Evolutionary conservation across 2,113 vertebrate genomes (phyloP).

Genomic region (Platysternon megacephalum): DNA sequence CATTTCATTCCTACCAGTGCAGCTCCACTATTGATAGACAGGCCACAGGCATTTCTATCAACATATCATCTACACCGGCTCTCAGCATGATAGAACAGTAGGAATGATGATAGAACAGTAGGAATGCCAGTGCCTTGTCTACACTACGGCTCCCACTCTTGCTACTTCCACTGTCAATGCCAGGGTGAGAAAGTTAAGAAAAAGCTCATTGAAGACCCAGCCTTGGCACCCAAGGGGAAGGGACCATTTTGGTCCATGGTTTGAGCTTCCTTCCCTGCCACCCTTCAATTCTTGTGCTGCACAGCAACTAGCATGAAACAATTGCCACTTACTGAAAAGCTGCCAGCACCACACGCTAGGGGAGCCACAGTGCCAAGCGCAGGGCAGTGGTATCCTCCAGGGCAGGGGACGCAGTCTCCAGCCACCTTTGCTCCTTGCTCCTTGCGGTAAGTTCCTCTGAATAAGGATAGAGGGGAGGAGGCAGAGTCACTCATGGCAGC

Average conservation of each 20-base stretch:
- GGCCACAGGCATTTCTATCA: not conserved
- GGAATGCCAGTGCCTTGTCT: not conserved
- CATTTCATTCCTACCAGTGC: not conserved
- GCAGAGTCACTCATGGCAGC: not conserved
- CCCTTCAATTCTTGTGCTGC: not conserved
- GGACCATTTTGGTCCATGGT: not conserved
- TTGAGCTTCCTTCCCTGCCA: not conserved
- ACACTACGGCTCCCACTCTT: not conserved
- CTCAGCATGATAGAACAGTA: accelerated
- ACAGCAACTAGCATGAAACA: not conserved
- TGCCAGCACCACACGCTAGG: constrained; percentile 83
- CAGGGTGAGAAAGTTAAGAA: not conserved
- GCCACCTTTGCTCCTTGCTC: constrained; percentile 75
- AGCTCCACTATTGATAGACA: not conserved
- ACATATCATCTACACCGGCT: not conserved
- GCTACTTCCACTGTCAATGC: not conserved
- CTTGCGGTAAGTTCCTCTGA: constrained; percentile 82
- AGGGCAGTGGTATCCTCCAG: constrained; percentile 87
- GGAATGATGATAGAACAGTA: accelerated
- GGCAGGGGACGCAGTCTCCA: constrained; percentile 84
- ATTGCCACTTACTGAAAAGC: constrained; percentile 86
- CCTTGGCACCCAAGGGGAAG: not conserved
- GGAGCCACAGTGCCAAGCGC: constrained; percentile 83
- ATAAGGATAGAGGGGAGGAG: not conserved
- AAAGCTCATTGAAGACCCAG: not conserved